Conservation (phyloP, 2,888 invertebrate genomes). For the Epirrhoe tristata region DNA sequence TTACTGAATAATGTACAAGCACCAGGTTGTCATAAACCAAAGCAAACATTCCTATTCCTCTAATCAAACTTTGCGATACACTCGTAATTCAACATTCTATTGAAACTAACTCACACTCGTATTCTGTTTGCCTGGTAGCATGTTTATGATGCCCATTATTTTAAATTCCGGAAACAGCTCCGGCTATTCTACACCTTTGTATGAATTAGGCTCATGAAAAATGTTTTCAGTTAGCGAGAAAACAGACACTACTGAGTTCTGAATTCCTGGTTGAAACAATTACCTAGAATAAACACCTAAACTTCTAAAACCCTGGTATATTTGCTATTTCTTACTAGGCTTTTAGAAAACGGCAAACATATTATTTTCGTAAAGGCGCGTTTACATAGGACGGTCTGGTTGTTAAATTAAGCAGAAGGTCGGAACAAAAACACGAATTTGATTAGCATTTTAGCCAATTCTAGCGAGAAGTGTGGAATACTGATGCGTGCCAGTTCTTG, state of each 20-base stretch:
- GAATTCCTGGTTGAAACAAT: slow-evolving; percentile 1
- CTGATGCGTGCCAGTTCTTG: slow-evolving; percentile 47
- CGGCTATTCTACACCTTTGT: not conserved
- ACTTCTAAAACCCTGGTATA: slow-evolving; percentile 6
- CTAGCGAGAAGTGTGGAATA: slow-evolving; percentile 49
- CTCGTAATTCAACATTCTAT: not conserved
- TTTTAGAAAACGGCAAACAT: slow-evolving; percentile 48
- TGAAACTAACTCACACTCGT: not conserved
- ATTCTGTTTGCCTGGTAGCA: slow-evolving; percentile 1
- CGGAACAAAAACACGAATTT: slow-evolving; percentile 62
- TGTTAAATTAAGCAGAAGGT: slow-evolving; percentile 58
- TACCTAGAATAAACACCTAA: not conserved
- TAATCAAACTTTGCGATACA: not conserved
- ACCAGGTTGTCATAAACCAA: not conserved
- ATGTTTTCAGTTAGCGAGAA: not conserved
- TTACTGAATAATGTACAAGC: not conserved
- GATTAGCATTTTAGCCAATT: slow-evolving; percentile 59
- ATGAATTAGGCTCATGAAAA: not conserved
- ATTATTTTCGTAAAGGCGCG: slow-evolving; percentile 51
- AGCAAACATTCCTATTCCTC: not conserved
- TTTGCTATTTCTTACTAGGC: slow-evolving; percentile 6
- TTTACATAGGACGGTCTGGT: slow-evolving; percentile 57
- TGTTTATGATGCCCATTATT: slow-evolving; percentile 3
- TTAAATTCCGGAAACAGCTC: not conserved
- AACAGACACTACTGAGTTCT: not conserved